phyloP scores from a whole-genome alignment of 1,140 invertebrate genomes.

The Scylla paramamosain region DNA sequence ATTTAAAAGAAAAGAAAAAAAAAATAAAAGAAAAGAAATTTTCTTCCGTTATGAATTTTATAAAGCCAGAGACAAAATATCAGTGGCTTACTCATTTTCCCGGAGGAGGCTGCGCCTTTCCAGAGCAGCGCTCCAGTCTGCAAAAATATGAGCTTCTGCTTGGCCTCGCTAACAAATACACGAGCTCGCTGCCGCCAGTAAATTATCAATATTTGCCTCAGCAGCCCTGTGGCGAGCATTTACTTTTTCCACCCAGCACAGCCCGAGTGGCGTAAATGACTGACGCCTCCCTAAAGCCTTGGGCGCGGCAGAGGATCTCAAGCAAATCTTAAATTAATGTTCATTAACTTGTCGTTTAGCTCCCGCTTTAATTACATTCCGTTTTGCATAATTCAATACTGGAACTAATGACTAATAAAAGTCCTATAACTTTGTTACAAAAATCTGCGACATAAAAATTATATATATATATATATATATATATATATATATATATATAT shows the following conservation, averaged over 20 bases:
- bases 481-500: no score
- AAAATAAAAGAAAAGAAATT: background rate
- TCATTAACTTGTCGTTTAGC: no score
- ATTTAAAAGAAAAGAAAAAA: no score
- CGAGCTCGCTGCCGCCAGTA: background rate
- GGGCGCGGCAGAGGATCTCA: no score
- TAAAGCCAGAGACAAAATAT: background rate
- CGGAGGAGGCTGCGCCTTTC: background rate
- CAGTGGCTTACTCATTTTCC: background rate
- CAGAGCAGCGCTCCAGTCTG: background rate
- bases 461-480: no score
- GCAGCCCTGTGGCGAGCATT: background rate
- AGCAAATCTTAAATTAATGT: no score
- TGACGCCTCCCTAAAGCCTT: no score
- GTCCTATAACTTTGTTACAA: no score
- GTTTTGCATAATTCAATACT: no score
- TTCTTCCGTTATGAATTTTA: background rate
- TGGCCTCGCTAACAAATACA: slow-evolving; percentile 21
- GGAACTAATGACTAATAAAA: no score
- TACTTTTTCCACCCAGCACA: background rate
- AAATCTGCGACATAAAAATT: no score
- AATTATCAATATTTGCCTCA: slow-evolving; percentile 24
- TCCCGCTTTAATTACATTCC: no score
- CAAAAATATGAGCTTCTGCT: slow-evolving; percentile 5
- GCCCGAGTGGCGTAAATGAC: background rate